A percentile compares a stretch with the other conserved stretches of the same genome.
phyloP scores from a whole-genome alignment of 2,888 invertebrate species.

The Ametastegia equiseti region DNA sequence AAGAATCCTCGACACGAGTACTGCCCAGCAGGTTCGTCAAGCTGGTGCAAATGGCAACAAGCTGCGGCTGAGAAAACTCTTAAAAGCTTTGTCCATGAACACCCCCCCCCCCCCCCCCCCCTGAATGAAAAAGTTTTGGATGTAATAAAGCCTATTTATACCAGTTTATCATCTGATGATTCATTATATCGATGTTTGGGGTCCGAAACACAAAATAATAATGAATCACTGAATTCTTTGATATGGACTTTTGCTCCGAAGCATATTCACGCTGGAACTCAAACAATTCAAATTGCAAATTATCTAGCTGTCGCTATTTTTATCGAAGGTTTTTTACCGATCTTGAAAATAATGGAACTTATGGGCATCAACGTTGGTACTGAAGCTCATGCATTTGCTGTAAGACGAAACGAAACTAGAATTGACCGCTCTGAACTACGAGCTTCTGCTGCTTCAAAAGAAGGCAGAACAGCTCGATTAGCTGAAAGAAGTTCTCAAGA shows the following conservation, averaged over 20 bases:
- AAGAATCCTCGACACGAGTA: slow-evolving; percentile 49
- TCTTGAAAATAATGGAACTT: slow-evolving; percentile 47
- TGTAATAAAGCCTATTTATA: slow-evolving; percentile 48
- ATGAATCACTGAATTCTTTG: slow-evolving; percentile 38
- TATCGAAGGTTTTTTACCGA: slow-evolving; percentile 51
- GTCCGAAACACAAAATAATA: slow-evolving; percentile 46
- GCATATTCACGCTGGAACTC: slow-evolving; percentile 52
- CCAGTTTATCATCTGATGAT: slow-evolving; percentile 31
- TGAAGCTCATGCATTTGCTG: slow-evolving; percentile 33
- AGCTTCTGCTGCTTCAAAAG: slow-evolving; percentile 26
- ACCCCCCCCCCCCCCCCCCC: slow-evolving; percentile 39
- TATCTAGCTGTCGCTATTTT: slow-evolving; percentile 53
- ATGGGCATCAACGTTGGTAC: slow-evolving; percentile 48
- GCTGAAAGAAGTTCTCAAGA: slow-evolving; percentile 18
- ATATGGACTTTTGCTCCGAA: slow-evolving; percentile 55
- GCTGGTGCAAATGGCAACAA: slow-evolving; percentile 51
- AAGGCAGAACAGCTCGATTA: slow-evolving; percentile 5
- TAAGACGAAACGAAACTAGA: neutral
- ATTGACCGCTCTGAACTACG: slow-evolving; percentile 45
- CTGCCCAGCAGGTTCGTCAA: slow-evolving; percentile 46
- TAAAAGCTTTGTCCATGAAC: neutral
- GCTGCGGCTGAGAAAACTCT: neutral
- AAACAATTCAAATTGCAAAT: slow-evolving; percentile 52
- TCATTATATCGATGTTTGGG: slow-evolving; percentile 46
- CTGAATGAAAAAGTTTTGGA: slow-evolving; percentile 26